Base-by-base conservation (phyloP, 2,888 invertebrate species). In the Stenotaenia linearis region DNA sequence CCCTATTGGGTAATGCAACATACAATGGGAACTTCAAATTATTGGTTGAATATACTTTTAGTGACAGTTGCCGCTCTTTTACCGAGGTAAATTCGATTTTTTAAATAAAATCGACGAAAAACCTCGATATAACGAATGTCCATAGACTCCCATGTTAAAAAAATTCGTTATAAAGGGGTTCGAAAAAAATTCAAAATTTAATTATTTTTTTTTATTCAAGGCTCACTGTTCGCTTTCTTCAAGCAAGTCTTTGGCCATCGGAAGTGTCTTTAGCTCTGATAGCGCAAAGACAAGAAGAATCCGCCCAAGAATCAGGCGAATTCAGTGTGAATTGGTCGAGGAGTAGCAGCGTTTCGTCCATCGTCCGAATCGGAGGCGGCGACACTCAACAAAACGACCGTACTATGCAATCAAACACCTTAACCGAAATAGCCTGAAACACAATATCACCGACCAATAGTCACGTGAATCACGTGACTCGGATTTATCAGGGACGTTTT, bases 1-100 rank as follows among this genome's bases (percentile, higher is more conserved):
- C 96, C 94, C 30, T 95, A 92, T 87, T 92, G 92, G 92, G 93
- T 96, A 79, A 92, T 96, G 87, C 91, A 92, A 85, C 90, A 90
- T 85, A 91, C 94, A 78, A 88, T 96, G 84, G 86, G 87, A 30
- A 91, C 93, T 81, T 90, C 92, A 3, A 88, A 90, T 25, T 96
- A 94, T 89, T 97, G 96, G 94, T 89, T 95, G 79, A 90, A 93
- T 37, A 90, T 95, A 78, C 83, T 92, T 18, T 86, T 97, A 80
- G 91, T 93, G 77, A 90, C 92, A 28, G 91, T 94, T 37, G 88
- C 93, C 75, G 92, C 96, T 78, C 88, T 95, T 78, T 87, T 94
- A 81, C 96, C 96, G 10, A 80, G 81, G 81, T 81, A 37, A 50
- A 35, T 75, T 25, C 1, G 76, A 18, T 23, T 78, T 74, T 23